These are phyloP conservation scores for Brevimyrus niger DNA, from an alignment of 2,113 vertebrate genomes.

Conservation along the genomic window DNA sequence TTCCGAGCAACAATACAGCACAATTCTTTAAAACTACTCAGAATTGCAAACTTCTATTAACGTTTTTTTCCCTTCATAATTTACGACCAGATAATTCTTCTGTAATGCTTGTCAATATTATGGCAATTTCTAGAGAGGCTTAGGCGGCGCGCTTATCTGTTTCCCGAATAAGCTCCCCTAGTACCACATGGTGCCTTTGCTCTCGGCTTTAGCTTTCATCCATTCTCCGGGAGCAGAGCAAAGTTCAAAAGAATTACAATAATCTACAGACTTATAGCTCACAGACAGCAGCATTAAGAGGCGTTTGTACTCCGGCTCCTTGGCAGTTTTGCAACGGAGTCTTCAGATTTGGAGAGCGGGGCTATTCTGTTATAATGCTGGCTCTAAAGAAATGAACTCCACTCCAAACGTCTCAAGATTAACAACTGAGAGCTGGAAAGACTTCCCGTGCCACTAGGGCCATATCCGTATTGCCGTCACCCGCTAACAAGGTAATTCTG, in stretches of 20 bases:
- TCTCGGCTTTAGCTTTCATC: slow-evolving; percentile 42
- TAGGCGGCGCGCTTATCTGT: slow-evolving; percentile 44
- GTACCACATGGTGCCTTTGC: slow-evolving; percentile 33
- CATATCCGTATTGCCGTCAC: not conserved
- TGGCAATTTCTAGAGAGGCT: slow-evolving; percentile 45
- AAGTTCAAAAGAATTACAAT: slow-evolving; percentile 57
- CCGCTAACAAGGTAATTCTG: not conserved
- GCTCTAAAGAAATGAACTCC: slow-evolving; percentile 17
- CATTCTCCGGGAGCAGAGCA: slow-evolving; percentile 44
- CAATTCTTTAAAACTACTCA: slow-evolving; percentile 16
- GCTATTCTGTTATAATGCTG: not conserved
- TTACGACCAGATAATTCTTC: slow-evolving; percentile 40
- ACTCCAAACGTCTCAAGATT: not conserved
- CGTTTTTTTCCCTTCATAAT: slow-evolving; percentile 28
- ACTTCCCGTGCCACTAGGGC: not conserved
- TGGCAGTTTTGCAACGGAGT: not conserved
- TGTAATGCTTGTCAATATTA: slow-evolving; percentile 47
- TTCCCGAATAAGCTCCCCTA: slow-evolving; percentile 39
- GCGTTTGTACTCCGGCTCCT: slow-evolving; percentile 24
- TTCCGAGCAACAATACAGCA: not conserved
- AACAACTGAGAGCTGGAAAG: not conserved
- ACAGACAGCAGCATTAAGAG: slow-evolving; percentile 30
- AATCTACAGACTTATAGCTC: slow-evolving; percentile 41
- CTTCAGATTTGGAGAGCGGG: not conserved
- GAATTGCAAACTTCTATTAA: slow-evolving; percentile 45